Percentiles rank a stretch among this genome's conserved stretches.
Conservation (phyloP, 2,888 invertebrate species). For the Urechis unicinctus region DNA sequence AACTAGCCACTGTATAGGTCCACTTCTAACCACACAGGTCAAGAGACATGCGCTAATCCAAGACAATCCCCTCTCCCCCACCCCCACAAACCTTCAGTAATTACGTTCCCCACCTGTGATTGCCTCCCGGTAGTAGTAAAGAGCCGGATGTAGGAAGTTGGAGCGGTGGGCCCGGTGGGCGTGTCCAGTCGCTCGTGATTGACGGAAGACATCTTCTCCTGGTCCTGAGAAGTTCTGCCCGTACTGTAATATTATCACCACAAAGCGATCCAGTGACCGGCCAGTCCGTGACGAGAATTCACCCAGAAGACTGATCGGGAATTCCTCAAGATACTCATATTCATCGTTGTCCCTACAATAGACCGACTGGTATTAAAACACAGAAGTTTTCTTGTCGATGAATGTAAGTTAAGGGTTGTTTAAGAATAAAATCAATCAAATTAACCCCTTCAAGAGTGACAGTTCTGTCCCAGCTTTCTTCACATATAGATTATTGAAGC, state of each 20-base stretch:
- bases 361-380: no score
- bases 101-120: background rate
- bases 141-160: conserved; percentile 53
- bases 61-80: no score
- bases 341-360: background rate
- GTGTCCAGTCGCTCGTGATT: conserved; percentile 47
- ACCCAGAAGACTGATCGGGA: conserved; percentile 46
- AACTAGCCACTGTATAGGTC: no score
- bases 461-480: no score
- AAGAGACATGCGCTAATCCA: no score
- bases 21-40: no score
- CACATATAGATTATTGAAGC: no score
- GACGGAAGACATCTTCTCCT: conserved; percentile 49
- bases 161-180: conserved; percentile 48
- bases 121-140: conserved; percentile 47
- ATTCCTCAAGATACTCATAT: conserved; percentile 46
- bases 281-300: conserved; percentile 43
- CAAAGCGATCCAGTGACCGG: conserved; percentile 22
- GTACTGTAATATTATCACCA: conserved; percentile 20
- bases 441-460: no score
- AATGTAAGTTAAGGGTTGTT: no score
- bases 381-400: no score
- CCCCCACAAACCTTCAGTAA: no score
- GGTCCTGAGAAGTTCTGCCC: conserved; percentile 26
- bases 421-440: background rate